Base-by-base conservation (phyloP, 2,888 invertebrate genomes). In the Orgyia antiqua region DNA sequence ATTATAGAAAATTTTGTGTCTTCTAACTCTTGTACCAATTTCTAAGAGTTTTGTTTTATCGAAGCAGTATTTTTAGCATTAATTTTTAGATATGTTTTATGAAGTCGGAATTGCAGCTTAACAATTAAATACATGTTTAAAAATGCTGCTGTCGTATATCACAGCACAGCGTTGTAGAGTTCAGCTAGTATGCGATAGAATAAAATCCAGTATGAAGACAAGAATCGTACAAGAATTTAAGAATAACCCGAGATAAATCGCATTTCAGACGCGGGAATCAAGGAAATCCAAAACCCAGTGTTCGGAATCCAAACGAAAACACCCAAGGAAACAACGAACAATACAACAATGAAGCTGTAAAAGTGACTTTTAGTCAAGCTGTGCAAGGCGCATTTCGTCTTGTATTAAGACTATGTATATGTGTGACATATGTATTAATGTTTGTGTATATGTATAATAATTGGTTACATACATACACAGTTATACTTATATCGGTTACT, bases 301-400 rank as follows among this genome's bases (percentile, higher is more conserved):
- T 90, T 48, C 98, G 97, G 79, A 94, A 96, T 59, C 79, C 98
- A 10, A 98, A 97, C 61, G 94, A 94, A 68, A 93, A 95, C 60
- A 90, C n/a, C n/a, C n/a, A n/a, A n/a, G 93, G 36, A 93, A 91
- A 10, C 94, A 93, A 41, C 96, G 0, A 98, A 98, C 72, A 97
- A 98, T 96, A 97, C 64, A 97, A n/a, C n/a, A n/a, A n/a, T n/a
- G n/a, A n/a, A n/a, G n/a, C 93, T 0, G 89, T 93, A 64, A 91
- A 92, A 62, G 92, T 94, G 31, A 89, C 91, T 1, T 86, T 92
- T 48, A 63, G 58, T 4, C 89, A 94, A 68, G 93, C 95, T 0
- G 72, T 96, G 1, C 63, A 87, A 34, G 94, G 95, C 20, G 93
- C 95, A 4, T 92, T 93, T 34, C 88, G 92, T 27, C 87, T 98